Percentiles rank a stretch among this genome's conserved stretches.
Conservation (phyloP, 2,888 invertebrate genomes). For the Pyrochroa serraticornis region DNA sequence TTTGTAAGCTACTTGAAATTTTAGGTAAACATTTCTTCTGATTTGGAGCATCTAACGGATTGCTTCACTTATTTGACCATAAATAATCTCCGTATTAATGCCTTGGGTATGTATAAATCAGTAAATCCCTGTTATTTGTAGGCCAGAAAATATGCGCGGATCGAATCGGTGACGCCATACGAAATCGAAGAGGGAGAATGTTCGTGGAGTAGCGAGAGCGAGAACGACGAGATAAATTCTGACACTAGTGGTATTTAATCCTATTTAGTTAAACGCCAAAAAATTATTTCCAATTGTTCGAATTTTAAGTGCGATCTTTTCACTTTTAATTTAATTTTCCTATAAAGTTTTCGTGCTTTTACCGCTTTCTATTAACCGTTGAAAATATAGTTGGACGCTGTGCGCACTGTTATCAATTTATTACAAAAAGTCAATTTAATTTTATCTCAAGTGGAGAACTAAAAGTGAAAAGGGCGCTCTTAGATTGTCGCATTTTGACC, state of each 20-base stretch:
- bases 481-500: conserved; percentile 46
- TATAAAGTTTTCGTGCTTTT: no score
- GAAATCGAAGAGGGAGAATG: conserved; percentile 72
- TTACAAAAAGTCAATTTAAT: no score
- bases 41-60: conserved; percentile 54
- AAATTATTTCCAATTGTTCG: no score
- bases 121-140: conserved; percentile 55
- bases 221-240: conserved; percentile 49
- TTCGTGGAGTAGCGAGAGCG: conserved; percentile 59
- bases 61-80: conserved; percentile 57
- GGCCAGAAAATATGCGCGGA: conserved; percentile 47
- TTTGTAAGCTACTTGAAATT: conserved; percentile 36
- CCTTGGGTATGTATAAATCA: conserved; percentile 62
- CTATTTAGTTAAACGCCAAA: conserved; percentile 18
- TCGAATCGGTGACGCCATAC: conserved; percentile 26
- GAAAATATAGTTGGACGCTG: no score
- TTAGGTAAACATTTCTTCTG: conserved; percentile 56
- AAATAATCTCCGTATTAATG: conserved; percentile 61
- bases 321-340: no score
- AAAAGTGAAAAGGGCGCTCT: neutral
- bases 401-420: no score
- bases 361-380: no score
- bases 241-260: conserved; percentile 51
- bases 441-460: no score
- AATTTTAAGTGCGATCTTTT: no score